These are phyloP conservation scores for Menidia menidia DNA, from an alignment of 2,797 vertebrate species.

Conservation along the genomic window DNA sequence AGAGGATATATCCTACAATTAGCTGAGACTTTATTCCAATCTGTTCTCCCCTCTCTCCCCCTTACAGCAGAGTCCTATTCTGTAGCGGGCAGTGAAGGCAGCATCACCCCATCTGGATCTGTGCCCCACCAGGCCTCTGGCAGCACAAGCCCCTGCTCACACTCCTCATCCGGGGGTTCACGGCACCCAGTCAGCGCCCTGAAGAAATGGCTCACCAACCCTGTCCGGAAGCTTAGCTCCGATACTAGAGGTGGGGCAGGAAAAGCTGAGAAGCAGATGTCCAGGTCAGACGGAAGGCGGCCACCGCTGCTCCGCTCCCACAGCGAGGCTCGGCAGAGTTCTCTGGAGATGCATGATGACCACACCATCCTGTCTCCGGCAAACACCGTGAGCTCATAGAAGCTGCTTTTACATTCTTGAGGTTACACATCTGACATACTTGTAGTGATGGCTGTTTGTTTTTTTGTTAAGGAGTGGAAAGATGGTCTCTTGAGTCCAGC, in stretches of 20 bases:
- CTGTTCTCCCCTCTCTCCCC: conserved; percentile 8
- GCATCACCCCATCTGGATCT: conserved; percentile 80
- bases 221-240: conserved; percentile 83
- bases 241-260: conserved; percentile 59
- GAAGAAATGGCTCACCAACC: conserved; percentile 90
- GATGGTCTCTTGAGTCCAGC: conserved; percentile 45
- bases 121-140: conserved; percentile 82
- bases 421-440: not conserved
- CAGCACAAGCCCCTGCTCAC: conserved; percentile 83
- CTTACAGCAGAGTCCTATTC: conserved; percentile 84
- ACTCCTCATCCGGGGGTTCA: conserved; percentile 75
- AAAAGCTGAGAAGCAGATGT: conserved; percentile 73
- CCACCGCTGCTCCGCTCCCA: conserved; percentile 43
- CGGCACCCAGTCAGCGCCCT: conserved; percentile 85
- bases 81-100: conserved; percentile 83
- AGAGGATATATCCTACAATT: conserved; percentile 54
- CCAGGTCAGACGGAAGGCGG: conserved; percentile 64
- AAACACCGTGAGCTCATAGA: conserved; percentile 64
- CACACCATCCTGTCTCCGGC: conserved; percentile 56
- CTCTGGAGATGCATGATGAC: conserved; percentile 58
- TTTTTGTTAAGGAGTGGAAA: conserved; percentile 65
- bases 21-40: conserved; percentile 41
- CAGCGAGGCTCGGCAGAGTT: conserved; percentile 59
- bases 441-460: conserved; percentile 24
- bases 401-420: not conserved